phyloP scores from a whole-genome alignment of 2,113 vertebrate species.

The Diadophis punctatus region DNA sequence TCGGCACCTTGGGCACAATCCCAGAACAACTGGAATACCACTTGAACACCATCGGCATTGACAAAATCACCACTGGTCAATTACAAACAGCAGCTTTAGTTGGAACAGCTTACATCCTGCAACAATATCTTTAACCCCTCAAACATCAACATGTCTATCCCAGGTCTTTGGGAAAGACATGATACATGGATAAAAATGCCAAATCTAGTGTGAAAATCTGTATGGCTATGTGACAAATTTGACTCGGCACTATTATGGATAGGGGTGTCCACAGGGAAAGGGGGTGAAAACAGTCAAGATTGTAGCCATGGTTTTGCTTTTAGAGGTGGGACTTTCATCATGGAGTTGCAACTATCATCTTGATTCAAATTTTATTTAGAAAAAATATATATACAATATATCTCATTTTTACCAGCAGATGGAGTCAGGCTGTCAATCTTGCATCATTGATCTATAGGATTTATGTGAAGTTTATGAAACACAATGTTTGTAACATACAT shows the following conservation, averaged over 20 bases:
- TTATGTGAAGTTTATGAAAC: not conserved
- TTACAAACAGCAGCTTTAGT: not conserved
- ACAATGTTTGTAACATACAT: not conserved
- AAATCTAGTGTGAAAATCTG: not conserved
- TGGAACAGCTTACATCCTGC: not conserved
- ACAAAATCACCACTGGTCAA: not conserved
- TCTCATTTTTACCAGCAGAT: not conserved
- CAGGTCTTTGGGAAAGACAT: not conserved
- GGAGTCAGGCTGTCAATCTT: not conserved
- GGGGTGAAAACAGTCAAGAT: not conserved
- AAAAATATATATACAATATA: not conserved
- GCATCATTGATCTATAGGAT: not conserved
- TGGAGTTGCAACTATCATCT: not conserved
- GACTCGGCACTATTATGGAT: not conserved
- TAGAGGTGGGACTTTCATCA: not conserved
- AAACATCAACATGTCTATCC: not conserved
- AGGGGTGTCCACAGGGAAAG: not conserved
- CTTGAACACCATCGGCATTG: not conserved
- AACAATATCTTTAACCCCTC: not conserved
- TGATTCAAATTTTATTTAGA: not conserved
- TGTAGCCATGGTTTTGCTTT: not conserved
- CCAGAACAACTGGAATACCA: not conserved
- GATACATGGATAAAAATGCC: not conserved
- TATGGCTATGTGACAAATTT: not conserved
- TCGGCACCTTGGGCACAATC: not conserved